Percentiles rank a stretch among this genome's conserved stretches.
phyloP scores from a whole-genome alignment of 2,113 vertebrate genomes.

The Canis aureus region DNA sequence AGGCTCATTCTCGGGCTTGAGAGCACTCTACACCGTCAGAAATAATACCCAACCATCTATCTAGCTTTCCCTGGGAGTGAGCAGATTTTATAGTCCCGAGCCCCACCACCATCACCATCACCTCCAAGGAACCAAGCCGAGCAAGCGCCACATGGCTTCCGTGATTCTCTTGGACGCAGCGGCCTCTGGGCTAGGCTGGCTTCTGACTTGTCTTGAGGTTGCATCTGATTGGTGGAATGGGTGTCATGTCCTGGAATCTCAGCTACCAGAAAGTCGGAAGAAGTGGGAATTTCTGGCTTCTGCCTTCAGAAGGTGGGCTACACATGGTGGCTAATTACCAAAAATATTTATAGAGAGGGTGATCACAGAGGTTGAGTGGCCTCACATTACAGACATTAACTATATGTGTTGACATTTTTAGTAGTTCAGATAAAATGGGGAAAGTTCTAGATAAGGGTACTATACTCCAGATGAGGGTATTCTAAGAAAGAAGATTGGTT shows the following conservation, averaged over 20 bases:
- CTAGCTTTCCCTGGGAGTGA: background rate
- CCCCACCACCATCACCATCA: too few species aligned
- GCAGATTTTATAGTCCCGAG: background rate
- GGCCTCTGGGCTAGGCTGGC: background rate
- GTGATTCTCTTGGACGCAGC: background rate
- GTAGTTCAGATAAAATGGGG: conserved; percentile 67
- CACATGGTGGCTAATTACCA: conserved; percentile 16
- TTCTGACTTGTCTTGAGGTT: background rate
- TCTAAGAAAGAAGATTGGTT: conserved; percentile 4
- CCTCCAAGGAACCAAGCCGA: background rate
- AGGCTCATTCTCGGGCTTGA: background rate
- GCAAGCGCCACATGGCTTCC: too few species aligned
- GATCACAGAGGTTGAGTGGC: background rate
- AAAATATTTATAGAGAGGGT: background rate
- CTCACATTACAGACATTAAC: conserved; percentile 37
- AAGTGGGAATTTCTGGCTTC: background rate
- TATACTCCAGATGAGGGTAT: conserved; percentile 44
- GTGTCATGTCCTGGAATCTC: background rate
- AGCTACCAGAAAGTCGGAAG: background rate
- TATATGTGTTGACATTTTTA: conserved; percentile 36
- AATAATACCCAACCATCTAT: background rate
- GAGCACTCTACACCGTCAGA: background rate
- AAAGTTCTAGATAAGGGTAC: background rate
- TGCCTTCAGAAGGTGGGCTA: background rate
- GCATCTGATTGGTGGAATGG: background rate